These are phyloP conservation scores for Tinamus guttatus DNA, from an alignment of 2,113 vertebrate genomes.

Conservation along the genomic window DNA sequence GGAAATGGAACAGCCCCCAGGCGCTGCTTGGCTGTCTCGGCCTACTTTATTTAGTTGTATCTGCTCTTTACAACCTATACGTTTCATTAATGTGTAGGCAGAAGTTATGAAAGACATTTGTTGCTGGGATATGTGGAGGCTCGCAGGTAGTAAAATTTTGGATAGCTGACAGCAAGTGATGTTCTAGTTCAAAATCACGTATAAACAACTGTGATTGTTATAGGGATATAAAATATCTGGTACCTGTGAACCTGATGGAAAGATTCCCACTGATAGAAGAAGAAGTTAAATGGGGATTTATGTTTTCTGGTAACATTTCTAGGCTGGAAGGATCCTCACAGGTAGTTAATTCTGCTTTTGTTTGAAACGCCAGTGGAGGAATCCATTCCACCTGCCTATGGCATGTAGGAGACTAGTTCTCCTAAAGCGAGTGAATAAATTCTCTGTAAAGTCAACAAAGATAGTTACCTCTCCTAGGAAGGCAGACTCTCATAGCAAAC, in stretches of 20 bases:
- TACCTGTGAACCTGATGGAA: background rate
- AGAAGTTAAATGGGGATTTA: slow-evolving; percentile 6
- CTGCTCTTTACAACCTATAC: slow-evolving; percentile 37
- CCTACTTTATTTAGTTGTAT: background rate
- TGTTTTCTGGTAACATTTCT: background rate
- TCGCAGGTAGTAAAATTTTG: slow-evolving; percentile 47
- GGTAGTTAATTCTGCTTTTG: background rate
- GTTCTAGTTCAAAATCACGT: slow-evolving; percentile 14
- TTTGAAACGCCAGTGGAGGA: background rate
- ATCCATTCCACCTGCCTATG: background rate
- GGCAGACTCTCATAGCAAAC: accelerated
- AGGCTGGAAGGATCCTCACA: background rate
- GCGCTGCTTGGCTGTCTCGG: slow-evolving; percentile 22
- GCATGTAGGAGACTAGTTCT: background rate
- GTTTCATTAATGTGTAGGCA: background rate
- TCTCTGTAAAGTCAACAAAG: background rate
- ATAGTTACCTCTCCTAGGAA: background rate
- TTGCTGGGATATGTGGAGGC: slow-evolving; percentile 33
- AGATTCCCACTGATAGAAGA: background rate
- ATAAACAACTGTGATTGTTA: background rate
- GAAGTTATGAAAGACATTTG: slow-evolving; percentile 35
- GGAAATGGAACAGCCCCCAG: slow-evolving; percentile 40
- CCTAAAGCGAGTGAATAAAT: background rate
- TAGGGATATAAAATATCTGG: background rate
- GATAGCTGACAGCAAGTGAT: slow-evolving; percentile 44